Conservation (phyloP, 1,140 invertebrate species). For the Maniola jurtina region DNA sequence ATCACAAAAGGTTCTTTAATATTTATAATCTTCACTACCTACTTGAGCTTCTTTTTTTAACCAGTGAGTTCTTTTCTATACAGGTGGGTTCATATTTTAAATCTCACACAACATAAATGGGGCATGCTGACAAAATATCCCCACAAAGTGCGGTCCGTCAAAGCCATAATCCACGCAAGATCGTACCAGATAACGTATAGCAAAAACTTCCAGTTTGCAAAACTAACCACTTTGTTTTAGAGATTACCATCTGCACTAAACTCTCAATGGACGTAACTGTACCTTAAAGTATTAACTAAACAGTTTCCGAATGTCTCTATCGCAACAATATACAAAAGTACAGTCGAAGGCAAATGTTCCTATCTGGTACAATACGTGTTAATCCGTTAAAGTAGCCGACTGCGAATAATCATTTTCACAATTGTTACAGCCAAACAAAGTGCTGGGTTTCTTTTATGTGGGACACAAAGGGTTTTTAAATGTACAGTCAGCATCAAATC, state of each 20-base stretch:
- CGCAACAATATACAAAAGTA: constrained; percentile 19
- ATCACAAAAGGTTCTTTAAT: too few relatives aligned
- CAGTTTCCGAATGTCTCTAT: constrained; percentile 46
- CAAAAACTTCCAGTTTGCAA: constrained; percentile 60
- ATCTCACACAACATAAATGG: constrained; percentile 21
- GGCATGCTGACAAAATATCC: constrained; percentile 9
- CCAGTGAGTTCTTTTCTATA: background rate
- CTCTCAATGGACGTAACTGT: constrained; percentile 71
- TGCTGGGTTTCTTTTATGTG: constrained; percentile 53
- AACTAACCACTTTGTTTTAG: constrained; percentile 69
- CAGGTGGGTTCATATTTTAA: background rate
- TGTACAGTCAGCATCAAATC: constrained; percentile 20
- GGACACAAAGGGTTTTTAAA: constrained; percentile 58
- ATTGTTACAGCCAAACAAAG: constrained; percentile 61
- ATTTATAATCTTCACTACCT: background rate
- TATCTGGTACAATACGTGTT: constrained; percentile 31
- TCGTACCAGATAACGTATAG: constrained; percentile 46
- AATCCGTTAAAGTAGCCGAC: constrained; percentile 75
- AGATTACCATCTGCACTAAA: constrained; percentile 65
- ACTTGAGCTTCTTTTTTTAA: background rate
- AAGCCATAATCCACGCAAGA: constrained; percentile 42
- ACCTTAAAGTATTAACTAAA: constrained; percentile 57
- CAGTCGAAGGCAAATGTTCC: constrained; percentile 4
- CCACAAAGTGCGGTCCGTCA: constrained; percentile 40
- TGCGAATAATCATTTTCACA: constrained; percentile 59